phyloP scores from a whole-genome alignment of 2,888 invertebrate genomes.

The Hoplodrina blanda region DNA sequence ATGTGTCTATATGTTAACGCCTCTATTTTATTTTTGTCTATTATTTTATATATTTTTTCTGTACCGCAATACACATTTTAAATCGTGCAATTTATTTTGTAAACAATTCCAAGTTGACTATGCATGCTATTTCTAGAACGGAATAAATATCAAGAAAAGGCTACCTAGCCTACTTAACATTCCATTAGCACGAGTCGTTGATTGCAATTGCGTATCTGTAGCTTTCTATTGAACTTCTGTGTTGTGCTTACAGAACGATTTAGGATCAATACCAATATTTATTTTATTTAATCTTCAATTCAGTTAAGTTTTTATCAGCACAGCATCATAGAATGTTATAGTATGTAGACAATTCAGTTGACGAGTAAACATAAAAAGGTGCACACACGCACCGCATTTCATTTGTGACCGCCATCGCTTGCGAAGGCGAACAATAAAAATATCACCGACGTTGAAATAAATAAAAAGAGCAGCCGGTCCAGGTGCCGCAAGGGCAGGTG shows the following conservation, averaged over 20 bases:
- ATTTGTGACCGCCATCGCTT: conserved; percentile 78
- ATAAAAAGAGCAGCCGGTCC: conserved; percentile 89
- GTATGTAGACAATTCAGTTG: conserved; percentile 66
- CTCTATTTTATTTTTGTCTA: conserved; percentile 12
- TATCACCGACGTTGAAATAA: conserved; percentile 89
- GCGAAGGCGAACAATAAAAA: conserved; percentile 88
- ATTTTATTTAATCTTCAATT: conserved; percentile 9
- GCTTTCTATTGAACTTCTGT: conserved; percentile 40
- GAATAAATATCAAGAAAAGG: conserved; percentile 47
- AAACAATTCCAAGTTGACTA: conserved; percentile 37
- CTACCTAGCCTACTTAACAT: conserved; percentile 41
- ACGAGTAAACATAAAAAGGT: conserved; percentile 71
- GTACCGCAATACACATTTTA: conserved; percentile 22
- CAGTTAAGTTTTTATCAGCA: conserved; percentile 22
- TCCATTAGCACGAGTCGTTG: conserved; percentile 42
- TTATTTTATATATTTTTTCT: no score
- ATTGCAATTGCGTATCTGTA: conserved; percentile 45
- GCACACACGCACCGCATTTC: conserved; percentile 73
- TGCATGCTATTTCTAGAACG: conserved; percentile 37
- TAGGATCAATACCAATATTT: background rate
- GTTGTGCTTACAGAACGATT: conserved; percentile 12
- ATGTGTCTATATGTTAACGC: conserved; percentile 26
- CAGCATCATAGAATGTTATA: conserved; percentile 59
- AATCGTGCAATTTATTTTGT: conserved; percentile 38
- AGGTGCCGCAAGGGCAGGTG: conserved; percentile 89